Conservation (phyloP, 2,113 vertebrate genomes). For the Gymnogyps californianus region DNA sequence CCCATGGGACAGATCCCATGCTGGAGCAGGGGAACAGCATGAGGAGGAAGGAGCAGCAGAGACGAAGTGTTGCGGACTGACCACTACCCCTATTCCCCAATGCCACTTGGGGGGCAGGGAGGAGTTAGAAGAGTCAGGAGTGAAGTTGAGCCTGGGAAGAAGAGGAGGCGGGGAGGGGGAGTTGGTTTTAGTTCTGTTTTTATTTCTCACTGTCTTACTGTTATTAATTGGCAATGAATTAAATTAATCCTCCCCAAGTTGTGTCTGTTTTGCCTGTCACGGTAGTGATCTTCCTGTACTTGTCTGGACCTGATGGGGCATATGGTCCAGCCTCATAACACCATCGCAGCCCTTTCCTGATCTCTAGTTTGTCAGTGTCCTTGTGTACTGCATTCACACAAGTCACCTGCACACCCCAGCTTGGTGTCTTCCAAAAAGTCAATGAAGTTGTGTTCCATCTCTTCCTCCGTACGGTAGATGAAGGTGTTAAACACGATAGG, state of each 20-base stretch:
- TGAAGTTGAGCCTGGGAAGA: no score
- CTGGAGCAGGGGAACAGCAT: no score
- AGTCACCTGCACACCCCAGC: background rate
- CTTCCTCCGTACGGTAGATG: background rate
- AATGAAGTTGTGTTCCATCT: background rate
- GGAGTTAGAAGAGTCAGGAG: no score
- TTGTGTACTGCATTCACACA: background rate
- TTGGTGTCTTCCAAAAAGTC: background rate
- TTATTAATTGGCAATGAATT: background rate
- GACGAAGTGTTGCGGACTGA: no score
- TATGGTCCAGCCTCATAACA: background rate
- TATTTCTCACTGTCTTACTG: background rate
- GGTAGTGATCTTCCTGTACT: background rate
- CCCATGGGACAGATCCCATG: no score
- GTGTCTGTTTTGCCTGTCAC: background rate
- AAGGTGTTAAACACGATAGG: background rate
- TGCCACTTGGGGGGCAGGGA: no score
- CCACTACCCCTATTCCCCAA: no score
- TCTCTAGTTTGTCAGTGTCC: background rate
- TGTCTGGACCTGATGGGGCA: background rate
- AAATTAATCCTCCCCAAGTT: background rate
- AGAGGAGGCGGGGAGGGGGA: no score
- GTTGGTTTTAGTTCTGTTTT: no score
- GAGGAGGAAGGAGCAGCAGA: no score
- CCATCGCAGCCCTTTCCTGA: background rate